Evolutionary conservation across 1,140 invertebrate genomes (phyloP).

Genomic region (Drosophila saltans): DNA sequence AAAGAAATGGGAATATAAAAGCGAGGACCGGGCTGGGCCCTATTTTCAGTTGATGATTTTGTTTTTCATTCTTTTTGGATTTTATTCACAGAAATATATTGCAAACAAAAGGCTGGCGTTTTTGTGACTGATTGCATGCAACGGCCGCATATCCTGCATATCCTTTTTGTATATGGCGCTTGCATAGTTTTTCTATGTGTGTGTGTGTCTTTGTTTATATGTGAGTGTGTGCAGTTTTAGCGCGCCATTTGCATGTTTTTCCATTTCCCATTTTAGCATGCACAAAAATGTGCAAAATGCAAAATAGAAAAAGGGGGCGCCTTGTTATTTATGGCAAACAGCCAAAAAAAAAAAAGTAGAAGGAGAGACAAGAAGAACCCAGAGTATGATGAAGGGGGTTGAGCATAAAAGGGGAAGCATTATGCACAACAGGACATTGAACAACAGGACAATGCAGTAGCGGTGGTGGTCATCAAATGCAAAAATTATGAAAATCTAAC

Average conservation of each 20-base stretch:
- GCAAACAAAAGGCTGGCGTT: conserved; percentile 77
- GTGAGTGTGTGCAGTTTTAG: conserved; percentile 46
- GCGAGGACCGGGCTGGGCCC: conserved; percentile 39
- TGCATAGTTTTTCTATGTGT: conserved; percentile 15
- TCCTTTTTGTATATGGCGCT: conserved; percentile 66
- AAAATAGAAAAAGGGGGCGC: conserved; percentile 54
- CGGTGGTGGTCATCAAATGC: conserved; percentile 1
- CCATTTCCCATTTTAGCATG: conserved; percentile 46
- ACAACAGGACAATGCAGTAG: conserved; percentile 1
- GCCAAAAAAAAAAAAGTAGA: conserved; percentile 26
- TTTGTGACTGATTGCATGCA: conserved; percentile 79
- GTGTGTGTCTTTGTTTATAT: conserved; percentile 25
- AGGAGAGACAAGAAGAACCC: neutral
- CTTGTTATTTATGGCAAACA: conserved; percentile 56
- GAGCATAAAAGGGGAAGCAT: neutral
- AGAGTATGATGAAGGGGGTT: conserved; percentile 1
- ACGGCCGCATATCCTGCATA: conserved; percentile 53
- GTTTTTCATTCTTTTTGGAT: conserved; percentile 67
- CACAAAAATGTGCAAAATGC: conserved; percentile 54
- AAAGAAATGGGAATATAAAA: conserved; percentile 34
- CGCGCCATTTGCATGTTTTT: conserved; percentile 77
- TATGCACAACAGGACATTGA: neutral
- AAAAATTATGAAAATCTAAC: neutral
- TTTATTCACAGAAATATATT: conserved; percentile 60
- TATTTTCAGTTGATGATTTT: conserved; percentile 66